A percentile compares a stretch with the other conserved stretches of the same genome.
These are phyloP conservation scores for Pituophis catenifer DNA, from an alignment of 2,113 vertebrate species.

Conservation along the genomic window DNA sequence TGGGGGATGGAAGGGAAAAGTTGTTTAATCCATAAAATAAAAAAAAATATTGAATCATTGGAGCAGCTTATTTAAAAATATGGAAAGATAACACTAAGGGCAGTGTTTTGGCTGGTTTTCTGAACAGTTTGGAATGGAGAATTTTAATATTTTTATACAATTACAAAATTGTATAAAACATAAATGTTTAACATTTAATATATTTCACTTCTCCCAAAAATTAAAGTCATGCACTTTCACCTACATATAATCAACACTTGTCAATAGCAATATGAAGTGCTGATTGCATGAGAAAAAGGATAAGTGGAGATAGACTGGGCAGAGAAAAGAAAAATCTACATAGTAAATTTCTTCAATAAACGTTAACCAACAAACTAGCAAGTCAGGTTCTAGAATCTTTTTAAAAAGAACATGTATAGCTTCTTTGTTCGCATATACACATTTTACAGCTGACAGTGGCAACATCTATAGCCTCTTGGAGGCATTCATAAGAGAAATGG, in stretches of 20 bases:
- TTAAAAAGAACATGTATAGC: not conserved
- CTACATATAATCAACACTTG: not conserved
- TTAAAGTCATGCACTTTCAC: not conserved
- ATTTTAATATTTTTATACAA: too few species aligned
- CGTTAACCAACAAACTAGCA: not conserved
- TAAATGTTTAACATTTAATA: too few species aligned
- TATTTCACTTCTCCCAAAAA: not conserved
- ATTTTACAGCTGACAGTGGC: not conserved
- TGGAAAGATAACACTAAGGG: fast-evolving
- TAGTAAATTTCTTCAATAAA: not conserved
- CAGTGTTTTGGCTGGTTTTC: not conserved
- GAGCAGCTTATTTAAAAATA: not conserved
- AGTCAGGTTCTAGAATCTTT: not conserved
- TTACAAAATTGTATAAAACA: too few species aligned
- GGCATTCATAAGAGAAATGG: not conserved
- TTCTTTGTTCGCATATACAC: not conserved
- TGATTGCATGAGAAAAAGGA: not conserved
- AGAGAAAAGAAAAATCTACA: not conserved
- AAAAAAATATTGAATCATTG: constrained; percentile 31
- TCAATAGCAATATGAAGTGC: not conserved
- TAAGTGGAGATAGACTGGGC: not conserved
- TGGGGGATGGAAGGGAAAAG: not conserved
- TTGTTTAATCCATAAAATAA: constrained; percentile 19
- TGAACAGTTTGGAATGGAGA: not conserved
- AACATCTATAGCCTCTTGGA: not conserved